A percentile compares a stretch with the other conserved stretches of the same genome.
These are phyloP conservation scores for Drosophila sechellia DNA, from an alignment of 1,140 invertebrate genomes.

Conservation along the genomic window DNA sequence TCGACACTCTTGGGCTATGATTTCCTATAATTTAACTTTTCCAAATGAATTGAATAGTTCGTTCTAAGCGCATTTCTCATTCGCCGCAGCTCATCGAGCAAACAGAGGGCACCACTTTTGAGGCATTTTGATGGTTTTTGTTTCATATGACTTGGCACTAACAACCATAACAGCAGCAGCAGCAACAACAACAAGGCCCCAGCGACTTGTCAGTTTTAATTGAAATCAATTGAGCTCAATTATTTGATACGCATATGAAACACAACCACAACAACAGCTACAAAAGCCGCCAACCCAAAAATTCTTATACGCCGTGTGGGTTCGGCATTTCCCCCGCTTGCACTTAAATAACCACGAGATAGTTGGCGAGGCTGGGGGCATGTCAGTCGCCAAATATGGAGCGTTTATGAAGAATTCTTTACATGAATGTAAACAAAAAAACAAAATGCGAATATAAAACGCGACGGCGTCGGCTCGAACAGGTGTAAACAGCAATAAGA, in stretches of 20 bases:
- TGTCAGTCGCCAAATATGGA: conserved; percentile 44
- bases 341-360: conserved; percentile 12
- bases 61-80: conserved; percentile 18
- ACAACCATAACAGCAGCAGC: conserved; percentile 39
- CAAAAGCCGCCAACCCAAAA: conserved; percentile 34
- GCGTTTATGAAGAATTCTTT: conserved; percentile 59
- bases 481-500: conserved; percentile 66
- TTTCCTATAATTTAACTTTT: neutral
- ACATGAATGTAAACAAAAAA: conserved; percentile 46
- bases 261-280: conserved; percentile 25
- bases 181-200: conserved; percentile 37
- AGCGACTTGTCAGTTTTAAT: conserved; percentile 78
- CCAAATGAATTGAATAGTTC: neutral
- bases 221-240: conserved; percentile 82
- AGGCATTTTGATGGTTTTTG: conserved; percentile 50
- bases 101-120: conserved; percentile 28
- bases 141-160: conserved; percentile 48
- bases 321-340: conserved; percentile 45
- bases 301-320: conserved; percentile 44
- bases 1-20: neutral
- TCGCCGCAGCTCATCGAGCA: conserved; percentile 20
- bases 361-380: conserved; percentile 44
- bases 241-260: conserved; percentile 80
- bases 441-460: conserved; percentile 30
- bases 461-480: conserved; percentile 20